Conservation (phyloP, 2,888 invertebrate genomes). For the Patella caerulea region DNA sequence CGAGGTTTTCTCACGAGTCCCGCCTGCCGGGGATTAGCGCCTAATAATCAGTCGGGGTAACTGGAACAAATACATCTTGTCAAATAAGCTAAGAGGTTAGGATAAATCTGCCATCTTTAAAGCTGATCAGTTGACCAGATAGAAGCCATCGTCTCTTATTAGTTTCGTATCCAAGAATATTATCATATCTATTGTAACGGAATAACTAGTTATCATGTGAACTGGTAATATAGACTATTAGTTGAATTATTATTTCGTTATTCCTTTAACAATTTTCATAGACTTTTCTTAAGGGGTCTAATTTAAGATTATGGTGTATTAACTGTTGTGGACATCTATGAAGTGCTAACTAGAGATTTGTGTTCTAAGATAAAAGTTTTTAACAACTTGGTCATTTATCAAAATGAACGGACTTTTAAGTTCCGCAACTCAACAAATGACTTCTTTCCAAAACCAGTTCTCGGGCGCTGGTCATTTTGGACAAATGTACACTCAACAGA, state of each 20-base stretch:
- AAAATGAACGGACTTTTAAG: conserved; percentile 41
- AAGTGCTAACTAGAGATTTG: no score
- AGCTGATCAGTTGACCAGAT: background rate
- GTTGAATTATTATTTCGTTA: no score
- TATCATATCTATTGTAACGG: no score
- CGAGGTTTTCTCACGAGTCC: conserved; percentile 9
- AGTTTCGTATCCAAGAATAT: no score
- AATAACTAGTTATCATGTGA: no score
- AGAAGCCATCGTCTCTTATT: no score
- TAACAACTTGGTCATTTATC: background rate
- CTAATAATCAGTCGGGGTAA: conserved; percentile 25
- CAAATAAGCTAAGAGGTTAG: background rate
- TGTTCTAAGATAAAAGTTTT: no score
- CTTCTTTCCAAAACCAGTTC: conserved; percentile 46
- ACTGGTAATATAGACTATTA: no score
- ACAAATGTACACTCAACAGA: conserved; percentile 76
- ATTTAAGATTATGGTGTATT: no score
- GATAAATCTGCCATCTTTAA: background rate
- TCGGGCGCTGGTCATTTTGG: conserved; percentile 45
- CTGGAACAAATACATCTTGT: conserved; percentile 1
- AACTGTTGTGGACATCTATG: no score
- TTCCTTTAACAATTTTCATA: no score
- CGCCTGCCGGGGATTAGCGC: conserved; percentile 23
- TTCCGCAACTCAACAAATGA: conserved; percentile 41
- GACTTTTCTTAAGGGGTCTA: no score